phyloP scores from a whole-genome alignment of 2,888 invertebrate species.

The Halictus ligatus region DNA sequence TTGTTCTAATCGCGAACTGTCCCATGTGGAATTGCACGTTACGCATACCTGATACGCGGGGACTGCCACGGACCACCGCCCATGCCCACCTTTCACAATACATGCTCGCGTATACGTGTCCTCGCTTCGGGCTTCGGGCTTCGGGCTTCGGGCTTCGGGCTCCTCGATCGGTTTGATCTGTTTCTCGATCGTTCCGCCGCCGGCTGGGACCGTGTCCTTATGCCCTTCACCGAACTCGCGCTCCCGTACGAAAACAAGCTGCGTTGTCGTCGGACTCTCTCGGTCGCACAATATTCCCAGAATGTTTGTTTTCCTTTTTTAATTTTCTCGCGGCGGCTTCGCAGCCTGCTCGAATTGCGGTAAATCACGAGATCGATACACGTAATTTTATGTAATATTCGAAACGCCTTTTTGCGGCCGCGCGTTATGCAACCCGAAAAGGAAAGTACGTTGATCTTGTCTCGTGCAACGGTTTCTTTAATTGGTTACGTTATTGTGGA shows the following conservation, averaged over 20 bases:
- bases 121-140: slow-evolving; percentile 48
- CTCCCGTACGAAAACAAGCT: background rate
- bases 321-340: background rate
- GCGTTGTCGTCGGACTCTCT: slow-evolving; percentile 8
- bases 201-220: slow-evolving; percentile 28
- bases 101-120: slow-evolving; percentile 26
- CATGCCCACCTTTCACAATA: slow-evolving; percentile 74
- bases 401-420: background rate
- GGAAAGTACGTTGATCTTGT: slow-evolving; percentile 47
- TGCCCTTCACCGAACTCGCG: slow-evolving; percentile 48
- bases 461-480: slow-evolving; percentile 50
- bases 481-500: slow-evolving; percentile 42
- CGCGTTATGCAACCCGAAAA: slow-evolving; percentile 36
- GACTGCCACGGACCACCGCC: slow-evolving; percentile 73
- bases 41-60: slow-evolving; percentile 66
- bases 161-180: slow-evolving; percentile 55
- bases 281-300: background rate
- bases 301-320: background rate
- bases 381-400: background rate
- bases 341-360: background rate
- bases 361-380: background rate
- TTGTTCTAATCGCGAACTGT: slow-evolving; percentile 64
- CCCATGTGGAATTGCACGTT: slow-evolving; percentile 57
- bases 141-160: background rate
- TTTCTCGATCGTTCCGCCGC: slow-evolving; percentile 35